phyloP scores from a whole-genome alignment of 2,113 vertebrate genomes.

The Coracopsis vasa region DNA sequence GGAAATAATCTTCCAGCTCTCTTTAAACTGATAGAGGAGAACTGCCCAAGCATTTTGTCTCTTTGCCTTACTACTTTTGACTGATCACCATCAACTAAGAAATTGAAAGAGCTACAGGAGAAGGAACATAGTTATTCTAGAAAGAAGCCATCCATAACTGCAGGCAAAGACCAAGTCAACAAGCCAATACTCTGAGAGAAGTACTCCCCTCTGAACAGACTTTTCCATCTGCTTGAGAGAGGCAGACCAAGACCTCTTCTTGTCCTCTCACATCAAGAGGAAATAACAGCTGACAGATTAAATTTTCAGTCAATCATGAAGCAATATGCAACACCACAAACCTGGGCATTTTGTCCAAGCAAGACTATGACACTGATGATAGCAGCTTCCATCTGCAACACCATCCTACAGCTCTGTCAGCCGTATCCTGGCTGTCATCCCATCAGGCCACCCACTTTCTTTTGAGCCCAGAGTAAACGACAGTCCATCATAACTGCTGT shows the following conservation, averaged over 20 bases:
- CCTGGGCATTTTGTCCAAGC: background rate
- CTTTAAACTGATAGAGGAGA: background rate
- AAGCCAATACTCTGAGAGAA: background rate
- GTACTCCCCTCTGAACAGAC: background rate
- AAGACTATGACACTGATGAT: background rate
- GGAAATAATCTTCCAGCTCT: background rate
- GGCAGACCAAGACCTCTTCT: background rate
- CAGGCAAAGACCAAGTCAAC: background rate
- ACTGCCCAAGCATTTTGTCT: background rate
- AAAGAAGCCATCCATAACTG: background rate
- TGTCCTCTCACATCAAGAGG: fast-evolving
- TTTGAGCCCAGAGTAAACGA: background rate
- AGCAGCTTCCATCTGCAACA: background rate
- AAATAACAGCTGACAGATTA: background rate
- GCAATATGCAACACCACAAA: background rate
- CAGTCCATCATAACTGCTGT: background rate
- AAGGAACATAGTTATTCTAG: background rate
- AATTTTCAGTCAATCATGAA: background rate
- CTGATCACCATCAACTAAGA: background rate
- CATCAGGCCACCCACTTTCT: background rate
- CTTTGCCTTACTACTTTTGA: background rate
- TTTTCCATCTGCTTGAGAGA: background rate
- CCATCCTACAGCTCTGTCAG: background rate
- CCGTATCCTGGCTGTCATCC: background rate
- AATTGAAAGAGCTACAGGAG: background rate